Evolutionary conservation across 2,113 vertebrate species (phyloP).

Genomic region (Rattus norvegicus): DNA sequence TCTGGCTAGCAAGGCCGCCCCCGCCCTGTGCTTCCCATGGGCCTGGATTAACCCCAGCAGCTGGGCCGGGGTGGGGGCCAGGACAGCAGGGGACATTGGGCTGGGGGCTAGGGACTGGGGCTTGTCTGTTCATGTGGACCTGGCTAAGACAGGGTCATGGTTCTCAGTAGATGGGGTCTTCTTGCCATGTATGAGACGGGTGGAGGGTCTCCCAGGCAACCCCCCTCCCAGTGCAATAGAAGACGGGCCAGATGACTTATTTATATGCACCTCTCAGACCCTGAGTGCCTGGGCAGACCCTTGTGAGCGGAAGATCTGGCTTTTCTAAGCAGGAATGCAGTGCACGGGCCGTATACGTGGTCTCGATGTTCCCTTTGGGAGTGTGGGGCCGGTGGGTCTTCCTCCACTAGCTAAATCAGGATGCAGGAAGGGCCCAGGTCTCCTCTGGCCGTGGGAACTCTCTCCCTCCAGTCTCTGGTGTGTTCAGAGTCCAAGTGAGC

Average conservation of each 20-base stretch:
- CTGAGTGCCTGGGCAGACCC: not conserved
- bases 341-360: rapidly evolving
- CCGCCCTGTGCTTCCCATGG: slow-evolving; percentile 62
- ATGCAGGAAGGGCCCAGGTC: not conserved
- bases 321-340: not conserved
- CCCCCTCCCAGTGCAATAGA: not conserved
- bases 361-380: not conserved
- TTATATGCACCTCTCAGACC: not conserved
- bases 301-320: not conserved
- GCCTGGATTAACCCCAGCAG: slow-evolving; percentile 61
- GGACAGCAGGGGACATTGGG: not conserved
- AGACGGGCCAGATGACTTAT: no score
- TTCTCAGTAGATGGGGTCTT: not conserved
- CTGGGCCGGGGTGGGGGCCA: slow-evolving; percentile 46
- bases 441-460: not conserved
- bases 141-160: rapidly evolving
- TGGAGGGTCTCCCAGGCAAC: no score
- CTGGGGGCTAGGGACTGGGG: not conserved
- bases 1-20: not conserved
- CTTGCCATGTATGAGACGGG: rapidly evolving
- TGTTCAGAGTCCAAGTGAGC: not conserved
- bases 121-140: not conserved
- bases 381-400: no score
- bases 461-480: not conserved
- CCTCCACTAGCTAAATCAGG: not conserved